Base-by-base conservation (phyloP, 2,797 vertebrate genomes). In the Caiman crocodilus region DNA sequence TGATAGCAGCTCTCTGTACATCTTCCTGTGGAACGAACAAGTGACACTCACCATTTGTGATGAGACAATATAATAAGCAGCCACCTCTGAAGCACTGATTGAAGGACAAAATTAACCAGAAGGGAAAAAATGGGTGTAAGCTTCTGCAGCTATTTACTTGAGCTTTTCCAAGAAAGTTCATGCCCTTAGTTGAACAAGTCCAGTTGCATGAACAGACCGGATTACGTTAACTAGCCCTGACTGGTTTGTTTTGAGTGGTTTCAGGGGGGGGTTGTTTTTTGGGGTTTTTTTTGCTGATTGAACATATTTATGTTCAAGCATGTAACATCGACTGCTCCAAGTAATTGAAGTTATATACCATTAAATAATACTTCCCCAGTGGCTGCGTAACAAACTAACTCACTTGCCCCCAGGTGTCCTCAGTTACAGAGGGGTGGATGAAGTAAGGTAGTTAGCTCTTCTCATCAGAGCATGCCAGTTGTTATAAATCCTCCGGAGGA, bases 81-180 rank as follows among this genome's bases (percentile, higher is more conserved):
- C 87, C 30, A 14, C 65, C 9, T 30, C 87, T 86, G 35, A 35
- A 78, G 69, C 79, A 75, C 28, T 89, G 69, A 84, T 88, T 87
- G 81, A 30, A 85, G 76, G 56, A 55, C 79, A 65, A 84, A 93
- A 35, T 73, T 76, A 95, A 92, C 88, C 88, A 79, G 42, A 88
- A 76, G 23, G 21, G 30, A 69, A 80, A 91, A 69, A 95, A 93
- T 91, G 85, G 56, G 79, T 90, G 42, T 94, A 80, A 94, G 23
- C 69, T 92, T n/a, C 64, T 87, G 69, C 69, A 92, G 85, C 89
- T 96, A 95, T 92, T 95, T 93, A 91, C 83, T 88, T 91, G 58
- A 90, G 84, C 58, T 94, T 90, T 96, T 88, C 80, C 80, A 84
- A 88, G 84, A 63, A 95, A 94, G 91, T 95, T 97, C 87, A 78